Conservation (phyloP, 2,797 vertebrate genomes). For the Avahi laniger region DNA sequence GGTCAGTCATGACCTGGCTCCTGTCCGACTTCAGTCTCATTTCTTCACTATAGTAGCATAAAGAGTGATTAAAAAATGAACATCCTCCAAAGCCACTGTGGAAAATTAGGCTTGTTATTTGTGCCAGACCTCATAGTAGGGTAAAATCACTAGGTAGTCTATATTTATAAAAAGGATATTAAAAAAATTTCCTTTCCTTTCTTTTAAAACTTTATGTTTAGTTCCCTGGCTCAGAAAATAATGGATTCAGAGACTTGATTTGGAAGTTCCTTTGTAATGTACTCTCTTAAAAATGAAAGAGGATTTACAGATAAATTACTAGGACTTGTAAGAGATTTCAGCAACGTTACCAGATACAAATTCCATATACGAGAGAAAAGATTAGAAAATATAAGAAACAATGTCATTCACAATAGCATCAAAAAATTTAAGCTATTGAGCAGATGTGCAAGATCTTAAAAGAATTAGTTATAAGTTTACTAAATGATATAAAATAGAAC, state of each 20-base stretch:
- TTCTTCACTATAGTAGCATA: neutral
- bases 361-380: neutral
- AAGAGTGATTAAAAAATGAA: neutral
- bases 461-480: neutral
- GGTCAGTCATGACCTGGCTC: neutral
- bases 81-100: neutral
- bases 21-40: neutral
- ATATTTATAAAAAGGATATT: constrained; percentile 11
- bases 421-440: neutral
- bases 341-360: neutral
- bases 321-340: neutral
- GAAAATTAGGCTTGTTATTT: neutral
- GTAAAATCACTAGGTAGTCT: neutral
- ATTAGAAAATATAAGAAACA: neutral
- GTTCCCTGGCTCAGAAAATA: constrained; percentile 2
- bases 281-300: neutral
- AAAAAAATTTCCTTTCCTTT: neutral
- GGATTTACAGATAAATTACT: constrained; percentile 2
- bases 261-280: constrained; percentile 27
- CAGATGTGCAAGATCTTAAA: neutral
- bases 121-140: neutral
- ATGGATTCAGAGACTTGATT: neutral
- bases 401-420: neutral
- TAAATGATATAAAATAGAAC: neutral
- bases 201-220: neutral